Conservation (phyloP, 2,888 invertebrate species). For the Drosophila mimica region DNA sequence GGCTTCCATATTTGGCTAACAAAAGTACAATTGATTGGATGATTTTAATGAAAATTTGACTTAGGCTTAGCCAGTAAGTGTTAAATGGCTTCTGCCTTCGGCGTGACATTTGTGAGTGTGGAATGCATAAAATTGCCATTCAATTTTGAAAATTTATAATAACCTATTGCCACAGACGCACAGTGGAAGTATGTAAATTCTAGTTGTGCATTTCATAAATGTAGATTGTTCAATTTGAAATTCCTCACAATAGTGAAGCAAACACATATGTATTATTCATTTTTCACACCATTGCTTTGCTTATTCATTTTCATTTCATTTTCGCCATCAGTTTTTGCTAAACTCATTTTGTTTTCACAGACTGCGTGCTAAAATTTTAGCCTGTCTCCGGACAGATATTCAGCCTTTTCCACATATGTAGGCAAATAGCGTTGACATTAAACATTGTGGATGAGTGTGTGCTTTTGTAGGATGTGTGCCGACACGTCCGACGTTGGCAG, state of each 20-base stretch:
- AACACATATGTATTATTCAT: slow-evolving; percentile 30
- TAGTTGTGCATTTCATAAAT: slow-evolving; percentile 21
- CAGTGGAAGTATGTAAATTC: background rate
- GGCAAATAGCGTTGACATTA: slow-evolving; percentile 26
- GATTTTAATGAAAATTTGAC: slow-evolving; percentile 32
- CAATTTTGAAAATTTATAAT: slow-evolving; percentile 22
- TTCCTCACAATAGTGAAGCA: slow-evolving; percentile 5
- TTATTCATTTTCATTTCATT: slow-evolving; percentile 35
- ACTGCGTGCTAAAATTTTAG: slow-evolving; percentile 14
- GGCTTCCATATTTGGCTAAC: slow-evolving; percentile 31
- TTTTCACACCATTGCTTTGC: slow-evolving; percentile 29
- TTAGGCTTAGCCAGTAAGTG: slow-evolving; percentile 14
- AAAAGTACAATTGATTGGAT: slow-evolving; percentile 29
- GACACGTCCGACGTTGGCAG: slow-evolving; percentile 36
- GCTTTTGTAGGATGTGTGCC: slow-evolving; percentile 21
- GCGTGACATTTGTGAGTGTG: slow-evolving; percentile 4
- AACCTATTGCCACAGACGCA: background rate
- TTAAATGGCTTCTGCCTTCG: slow-evolving; percentile 28
- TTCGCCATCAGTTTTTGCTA: slow-evolving; percentile 26
- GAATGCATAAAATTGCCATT: slow-evolving; percentile 26
- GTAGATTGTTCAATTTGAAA: slow-evolving; percentile 31
- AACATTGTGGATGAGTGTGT: slow-evolving; percentile 1
- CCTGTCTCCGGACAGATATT: slow-evolving; percentile 12
- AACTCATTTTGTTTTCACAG: slow-evolving; percentile 40
- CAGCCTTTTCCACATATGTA: background rate